Evolutionary conservation across 2,888 invertebrate genomes (phyloP), one percentile per base, ranked within the genome.

Genomic region (Hypolimnas misippus): DNA sequence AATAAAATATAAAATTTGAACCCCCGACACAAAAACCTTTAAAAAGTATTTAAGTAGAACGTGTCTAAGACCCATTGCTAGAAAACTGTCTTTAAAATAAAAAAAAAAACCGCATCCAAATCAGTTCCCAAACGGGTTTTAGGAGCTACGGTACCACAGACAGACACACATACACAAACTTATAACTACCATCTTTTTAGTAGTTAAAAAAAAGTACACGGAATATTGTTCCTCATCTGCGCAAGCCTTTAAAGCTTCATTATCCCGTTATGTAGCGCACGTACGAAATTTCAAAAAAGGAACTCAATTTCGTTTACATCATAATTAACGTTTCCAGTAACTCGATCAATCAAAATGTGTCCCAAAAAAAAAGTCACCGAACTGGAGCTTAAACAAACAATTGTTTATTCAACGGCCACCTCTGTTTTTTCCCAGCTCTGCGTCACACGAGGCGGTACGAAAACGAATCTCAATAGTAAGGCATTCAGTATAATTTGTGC

Each of bases 401-500:
- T 62, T 57, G 54, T 63, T 58, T 65, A 62, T 62, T 52, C 53
- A 65, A 29, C 67, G 73, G 84, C 78, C 86, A 71, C 68, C 70
- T 91, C 89, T 89, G 73, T 78, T 73, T 76, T 74, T 84, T 83
- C 78, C 70, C 77, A 84, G 72, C 74, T 80, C 90, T 87, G 44
- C 64, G 69, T 63, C 69, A 70, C 17, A 62, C 51, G 50, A 49
- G 44, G 79, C 78, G 79, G 79, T 82, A 82, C 82, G 84, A 87
- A 86, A 87, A 87, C 86, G 86, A 91, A 88, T 90, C 87, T 88
- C 84, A 77, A 80, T 81, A 80, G 81, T 73, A 78, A 79, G 78
- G 79, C 76, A 76, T 77, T 87, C 91, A 89, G 89, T 89, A 73
- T 80, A 85, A 82, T 84, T 82, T 78, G 83, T 84, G 89, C 87